Evolutionary conservation across 1,140 invertebrate species (phyloP).

Genomic region (Belonocnema kinseyi): DNA sequence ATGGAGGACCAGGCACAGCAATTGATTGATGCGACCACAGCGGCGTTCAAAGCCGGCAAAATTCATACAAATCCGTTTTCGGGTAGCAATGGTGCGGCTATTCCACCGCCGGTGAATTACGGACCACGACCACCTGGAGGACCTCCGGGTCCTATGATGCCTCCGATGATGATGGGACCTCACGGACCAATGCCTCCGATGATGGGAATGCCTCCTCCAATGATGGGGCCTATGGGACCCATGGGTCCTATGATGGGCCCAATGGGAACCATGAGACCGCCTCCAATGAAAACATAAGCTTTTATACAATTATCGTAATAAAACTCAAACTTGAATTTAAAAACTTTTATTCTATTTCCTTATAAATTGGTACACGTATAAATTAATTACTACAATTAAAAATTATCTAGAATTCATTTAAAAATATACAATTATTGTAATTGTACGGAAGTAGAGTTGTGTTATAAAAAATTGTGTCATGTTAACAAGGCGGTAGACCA

Average conservation of each 20-base stretch:
- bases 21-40: conserved; percentile 98
- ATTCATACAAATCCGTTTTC: conserved; percentile 93
- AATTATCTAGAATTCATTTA: too few species aligned
- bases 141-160: conserved; percentile 78
- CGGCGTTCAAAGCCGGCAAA: conserved; percentile 97
- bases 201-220: conserved; percentile 87
- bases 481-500: too few species aligned
- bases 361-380: too few species aligned
- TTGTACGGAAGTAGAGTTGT: too few species aligned
- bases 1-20: conserved; percentile 99
- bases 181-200: conserved; percentile 87
- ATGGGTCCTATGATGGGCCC: conserved; percentile 85
- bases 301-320: too few species aligned
- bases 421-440: too few species aligned
- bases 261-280: conserved; percentile 79
- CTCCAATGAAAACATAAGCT: conserved; percentile 77
- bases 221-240: conserved; percentile 86
- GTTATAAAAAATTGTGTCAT: too few species aligned
- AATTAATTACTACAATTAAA: too few species aligned
- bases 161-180: conserved; percentile 86
- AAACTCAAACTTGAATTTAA: too few species aligned
- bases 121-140: conserved; percentile 78
- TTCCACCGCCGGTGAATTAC: conserved; percentile 82
- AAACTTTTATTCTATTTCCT: too few species aligned
- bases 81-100: conserved; percentile 81